phyloP scores from a whole-genome alignment of 2,113 vertebrate species.

The Oceanodroma tethys region DNA sequence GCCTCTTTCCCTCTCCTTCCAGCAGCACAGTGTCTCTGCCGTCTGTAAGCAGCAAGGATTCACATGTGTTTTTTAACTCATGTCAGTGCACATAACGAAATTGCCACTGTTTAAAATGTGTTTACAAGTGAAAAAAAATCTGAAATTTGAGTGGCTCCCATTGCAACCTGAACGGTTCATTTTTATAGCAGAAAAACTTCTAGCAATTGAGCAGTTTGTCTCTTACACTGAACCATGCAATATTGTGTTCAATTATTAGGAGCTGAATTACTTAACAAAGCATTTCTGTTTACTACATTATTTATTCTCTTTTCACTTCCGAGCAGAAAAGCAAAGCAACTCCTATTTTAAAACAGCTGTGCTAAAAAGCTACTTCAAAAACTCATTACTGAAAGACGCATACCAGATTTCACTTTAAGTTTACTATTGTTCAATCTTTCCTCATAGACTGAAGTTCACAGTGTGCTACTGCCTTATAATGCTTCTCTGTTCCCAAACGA shows the following conservation, averaged over 20 bases:
- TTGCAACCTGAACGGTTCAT: not conserved
- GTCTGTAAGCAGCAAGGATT: not conserved
- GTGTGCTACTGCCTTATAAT: not conserved
- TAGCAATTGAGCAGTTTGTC: not conserved
- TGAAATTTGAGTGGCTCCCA: not conserved
- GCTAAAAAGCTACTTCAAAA: not conserved
- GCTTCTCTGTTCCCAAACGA: not conserved
- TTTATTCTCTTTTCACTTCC: not conserved
- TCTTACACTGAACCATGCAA: not conserved
- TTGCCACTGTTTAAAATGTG: not conserved
- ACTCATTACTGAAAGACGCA: not conserved
- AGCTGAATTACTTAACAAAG: not conserved
- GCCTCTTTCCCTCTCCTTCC: not conserved
- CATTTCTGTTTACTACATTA: not conserved
- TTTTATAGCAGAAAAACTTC: not conserved
- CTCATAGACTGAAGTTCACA: not conserved
- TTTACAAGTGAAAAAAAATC: not conserved
- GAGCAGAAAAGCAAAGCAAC: not conserved
- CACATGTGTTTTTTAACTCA: not conserved
- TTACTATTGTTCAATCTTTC: not conserved
- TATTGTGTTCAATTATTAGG: not conserved
- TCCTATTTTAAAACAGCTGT: not conserved
- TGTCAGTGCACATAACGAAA: not conserved
- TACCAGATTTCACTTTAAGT: not conserved
- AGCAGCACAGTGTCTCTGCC: not conserved